Conservation (phyloP, 1,140 invertebrate genomes). For the fruit fly (Drosophila melanogaster) region Release_6_plus_ISO1_MT NT_033777.3:7924501-7925000, state of each 20-base stretch:
- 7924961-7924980: conserved; percentile 9
- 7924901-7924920: conserved; percentile 19
- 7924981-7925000: conserved; percentile 28
- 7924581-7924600: conserved; percentile 27
- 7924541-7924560: conserved; percentile 78
- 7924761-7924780: conserved; percentile 11
- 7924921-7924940: conserved; percentile 53
- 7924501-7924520: conserved; percentile 47
- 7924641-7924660: conserved; percentile 32
- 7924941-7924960: conserved; percentile 19
- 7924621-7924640: conserved; percentile 35
- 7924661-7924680: conserved; percentile 32
- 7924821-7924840: conserved; percentile 12
- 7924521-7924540: conserved; percentile 62
- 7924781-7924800: conserved; percentile 52
- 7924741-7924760: conserved; percentile 48
- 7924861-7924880: conserved; percentile 1
- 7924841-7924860: conserved; percentile 2
- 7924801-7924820: conserved; percentile 33
- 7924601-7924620: conserved; percentile 16
- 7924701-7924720: conserved; percentile 51
- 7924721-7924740: conserved; percentile 74
- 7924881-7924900: conserved; percentile 1
- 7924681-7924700: conserved; percentile 40
- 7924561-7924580: conserved; percentile 66